Conservation (phyloP, 2,888 invertebrate species). For the Anticlea derivata region DNA sequence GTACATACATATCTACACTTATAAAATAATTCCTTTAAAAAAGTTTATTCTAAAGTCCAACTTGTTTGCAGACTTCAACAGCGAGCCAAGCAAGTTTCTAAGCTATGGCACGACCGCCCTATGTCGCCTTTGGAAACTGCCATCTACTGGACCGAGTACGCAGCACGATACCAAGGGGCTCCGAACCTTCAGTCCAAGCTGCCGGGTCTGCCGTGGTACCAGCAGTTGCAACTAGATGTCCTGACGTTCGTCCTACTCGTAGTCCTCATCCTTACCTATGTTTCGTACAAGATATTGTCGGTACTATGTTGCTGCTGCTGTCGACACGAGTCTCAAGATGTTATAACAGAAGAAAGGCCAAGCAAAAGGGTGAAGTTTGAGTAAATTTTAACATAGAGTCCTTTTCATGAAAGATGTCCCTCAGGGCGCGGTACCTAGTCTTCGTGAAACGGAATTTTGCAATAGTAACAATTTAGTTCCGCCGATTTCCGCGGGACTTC, state of each 20-base stretch:
- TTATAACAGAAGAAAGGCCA: constrained; percentile 53
- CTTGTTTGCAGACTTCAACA: constrained; percentile 58
- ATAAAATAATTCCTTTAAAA: too few relatives aligned
- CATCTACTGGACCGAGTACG: constrained; percentile 84
- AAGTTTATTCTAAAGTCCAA: too few relatives aligned
- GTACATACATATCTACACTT: too few relatives aligned
- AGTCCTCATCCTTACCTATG: constrained; percentile 59
- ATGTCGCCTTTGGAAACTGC: constrained; percentile 80
- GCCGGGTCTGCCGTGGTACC: constrained; percentile 63
- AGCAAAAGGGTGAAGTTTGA: constrained; percentile 76
- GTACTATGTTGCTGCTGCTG: constrained; percentile 67
- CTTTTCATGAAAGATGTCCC: too few relatives aligned
- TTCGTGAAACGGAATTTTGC: too few relatives aligned
- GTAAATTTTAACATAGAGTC: too few relatives aligned
- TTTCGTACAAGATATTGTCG: constrained; percentile 62
- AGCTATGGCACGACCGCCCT: constrained; percentile 80
- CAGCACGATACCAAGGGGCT: constrained; percentile 73
- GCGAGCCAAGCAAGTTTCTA: constrained; percentile 70
- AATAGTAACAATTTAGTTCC: too few relatives aligned
- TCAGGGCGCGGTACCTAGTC: too few relatives aligned
- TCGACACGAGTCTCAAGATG: constrained; percentile 45
- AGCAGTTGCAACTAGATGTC: constrained; percentile 72
- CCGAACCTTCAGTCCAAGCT: constrained; percentile 67
- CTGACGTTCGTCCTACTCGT: constrained; percentile 65
- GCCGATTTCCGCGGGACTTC: too few relatives aligned